Evolutionary conservation across 2,888 invertebrate genomes (phyloP).

Genomic region (Oeneis ivallda): DNA sequence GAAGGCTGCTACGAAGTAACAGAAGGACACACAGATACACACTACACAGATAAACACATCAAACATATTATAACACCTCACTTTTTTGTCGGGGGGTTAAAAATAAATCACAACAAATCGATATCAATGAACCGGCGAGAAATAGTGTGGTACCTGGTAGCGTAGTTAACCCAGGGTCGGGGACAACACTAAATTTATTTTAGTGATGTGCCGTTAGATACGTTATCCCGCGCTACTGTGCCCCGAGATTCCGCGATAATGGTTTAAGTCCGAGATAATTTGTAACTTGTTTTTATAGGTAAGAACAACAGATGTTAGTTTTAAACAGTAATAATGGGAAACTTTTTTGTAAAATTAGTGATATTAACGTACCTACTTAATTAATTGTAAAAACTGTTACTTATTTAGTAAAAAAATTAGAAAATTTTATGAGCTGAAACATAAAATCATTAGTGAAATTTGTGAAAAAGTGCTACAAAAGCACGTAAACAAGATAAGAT

Average conservation of each 20-base stretch:
- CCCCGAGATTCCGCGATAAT: slow-evolving; percentile 60
- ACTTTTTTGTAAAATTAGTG: neutral
- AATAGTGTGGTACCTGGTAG: slow-evolving; percentile 61
- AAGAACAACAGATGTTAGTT: neutral
- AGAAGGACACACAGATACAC: no score
- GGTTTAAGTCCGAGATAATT: slow-evolving; percentile 50
- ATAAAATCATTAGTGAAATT: no score
- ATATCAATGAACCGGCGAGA: slow-evolving; percentile 60
- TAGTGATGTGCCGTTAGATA: slow-evolving; percentile 70
- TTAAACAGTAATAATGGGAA: neutral
- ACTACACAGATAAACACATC: no score
- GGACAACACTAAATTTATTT: slow-evolving; percentile 66
- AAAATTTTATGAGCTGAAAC: no score
- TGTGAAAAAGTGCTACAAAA: no score
- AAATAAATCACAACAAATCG: slow-evolving; percentile 44
- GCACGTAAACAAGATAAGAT: no score
- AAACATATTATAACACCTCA: no score
- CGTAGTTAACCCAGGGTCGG: slow-evolving; percentile 65
- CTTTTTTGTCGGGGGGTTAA: no score
- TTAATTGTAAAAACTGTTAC: no score
- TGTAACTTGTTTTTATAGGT: slow-evolving; percentile 43
- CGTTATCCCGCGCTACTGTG: slow-evolving; percentile 66
- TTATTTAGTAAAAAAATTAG: no score
- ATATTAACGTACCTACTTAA: neutral
- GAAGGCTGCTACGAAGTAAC: no score